Base-by-base conservation (phyloP, 2,113 vertebrate species). In the Ariopsis seemanni region DNA sequence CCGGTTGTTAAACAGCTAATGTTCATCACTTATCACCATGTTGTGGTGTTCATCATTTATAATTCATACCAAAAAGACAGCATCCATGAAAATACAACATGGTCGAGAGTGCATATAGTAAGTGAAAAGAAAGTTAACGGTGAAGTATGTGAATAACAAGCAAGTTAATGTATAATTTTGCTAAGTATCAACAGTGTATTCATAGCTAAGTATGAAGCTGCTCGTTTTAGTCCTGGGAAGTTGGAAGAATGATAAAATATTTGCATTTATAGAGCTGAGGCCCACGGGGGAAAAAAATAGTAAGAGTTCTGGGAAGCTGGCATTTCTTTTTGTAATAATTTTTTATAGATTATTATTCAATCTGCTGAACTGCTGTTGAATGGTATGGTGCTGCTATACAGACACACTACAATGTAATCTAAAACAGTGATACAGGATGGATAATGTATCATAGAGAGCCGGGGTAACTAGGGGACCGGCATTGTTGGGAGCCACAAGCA, bases 191-290 rank as follows among this genome's bases (percentile, higher is more conserved):
- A 78, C 25, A 27, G 25, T 6, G 0, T 78, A 27, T 55, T 53
- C 75, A 78, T 78, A 52, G 20, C 20, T 48, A 25, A 75, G 9
- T 22, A 50, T 11, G 4, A 22, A 75, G 8, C 42, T 75, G 34
- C 42, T 75, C 72, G 1, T 50, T 48, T 50, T 22, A 75, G 42
- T 42, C 25, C 11, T 77, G 25, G 8, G n/a, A 55, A 17, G 50
- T 77, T 53, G 22, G 25, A n/a, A 27, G 50, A n/a, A 6, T 79
- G 75, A 57, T 79, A 79, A 79, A 77, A 77, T 27, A 79, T 27
- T 17, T 55, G 25, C 75, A 55, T 79, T 79, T 25, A 78, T 55
- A n/a, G 14, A 79, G 52, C 75, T 57, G 52, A 27, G 52, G 50
- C 20, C 42, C 20, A 5, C 7, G 18, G 4, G n/a, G n/a, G n/a